Evolutionary conservation across 2,797 vertebrate species (phyloP), one percentile per base, ranked within the genome.

Genomic region (Sebastes wilsoni): DNA sequence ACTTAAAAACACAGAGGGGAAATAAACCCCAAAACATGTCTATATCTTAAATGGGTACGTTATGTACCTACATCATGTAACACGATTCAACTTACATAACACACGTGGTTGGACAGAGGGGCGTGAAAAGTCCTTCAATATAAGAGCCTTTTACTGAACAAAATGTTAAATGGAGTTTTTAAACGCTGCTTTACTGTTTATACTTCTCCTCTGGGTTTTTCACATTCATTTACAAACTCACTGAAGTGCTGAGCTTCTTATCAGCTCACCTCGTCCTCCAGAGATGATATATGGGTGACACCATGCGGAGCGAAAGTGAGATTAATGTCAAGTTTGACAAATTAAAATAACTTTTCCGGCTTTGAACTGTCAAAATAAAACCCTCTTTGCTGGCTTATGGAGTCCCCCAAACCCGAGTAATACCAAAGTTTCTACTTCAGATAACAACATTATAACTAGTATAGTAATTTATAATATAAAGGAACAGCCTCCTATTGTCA

Each of bases 351-450:
- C 18, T 2, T 70, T 89, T 92, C 89, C 87, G 89, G 61, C 20
- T 52, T 52, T 18, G 0, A 55, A 9, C 68, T 88, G 28, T 83
- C 90, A 92, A 85, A 91, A 81, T 90, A 88, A 92, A 87, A 66
- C 18, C 0, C 2, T 2, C 1, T 2, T 27, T 8, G 3, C 7
- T 10, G 6, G 4, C 5, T 14, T 32, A 20, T 20, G 12, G 27
- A 1, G 3, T 9, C 27, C 5, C 2, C 18, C 38, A 66, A 30
- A 2, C 6, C 42, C 0, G 25, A 66, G 11, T 12, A 9, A 54
- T 72, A 6, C 5, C 32, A 66, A 52, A 18, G n/a, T 28, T 10
- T 8, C 5, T 22, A 32, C 23, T 42, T 42, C 3, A 61, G 30
- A 25, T 22, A 5, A 8, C 10, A 60, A 10, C 2, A 52, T 4